Evolutionary conservation across 1,140 invertebrate genomes (phyloP), one percentile per base, ranked within the genome.

Genomic region (Cydia fagiglandana): DNA sequence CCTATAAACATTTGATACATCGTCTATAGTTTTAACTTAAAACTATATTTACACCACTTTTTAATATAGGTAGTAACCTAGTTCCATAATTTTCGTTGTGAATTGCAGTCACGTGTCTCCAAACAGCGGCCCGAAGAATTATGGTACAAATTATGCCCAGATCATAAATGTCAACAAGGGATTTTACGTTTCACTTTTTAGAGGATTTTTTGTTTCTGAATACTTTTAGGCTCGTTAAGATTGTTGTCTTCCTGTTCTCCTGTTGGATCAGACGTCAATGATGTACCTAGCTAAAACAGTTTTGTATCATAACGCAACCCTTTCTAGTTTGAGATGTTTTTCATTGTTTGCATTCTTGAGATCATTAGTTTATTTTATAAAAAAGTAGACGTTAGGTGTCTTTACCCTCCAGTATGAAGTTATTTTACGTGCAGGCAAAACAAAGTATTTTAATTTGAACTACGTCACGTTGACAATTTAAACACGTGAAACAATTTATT

Each of bases 131-230:
- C 38, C n/a, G 34, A 70, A 70, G 66, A 70, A 70, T 70, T 38
- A 70, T 38, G 66, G 66, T 20, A 34, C 34, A 70, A 70, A 70
- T 70, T 34, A 70, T 70, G 38, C 45, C 66, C 45, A 45, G 66
- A 70, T 45, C 45, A 70, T 70, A 70, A 70, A 70, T 70, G 66
- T 41, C 34, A 70, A 70, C 66, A 41, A n/a, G 66, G 66, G 66
- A 70, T 70, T 45, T 38, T n/a, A 13, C 5, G n/a, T 38, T 41
- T 20, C 15, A 70, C 66, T 70, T 70, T 45, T 70, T n/a, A 17
- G 9, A 45, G 66, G 66, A 70, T 38, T 20, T 70, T 70, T 70
- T n/a, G 34, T 70, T 41, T 70, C 7, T 20, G 2, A 24, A 9
- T 17, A 70, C 66, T 41, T 70, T 45, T 70, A 41, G 15, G n/a